Conservation (phyloP, 2,797 vertebrate genomes). For the Acanthurus leucopareius region DNA sequence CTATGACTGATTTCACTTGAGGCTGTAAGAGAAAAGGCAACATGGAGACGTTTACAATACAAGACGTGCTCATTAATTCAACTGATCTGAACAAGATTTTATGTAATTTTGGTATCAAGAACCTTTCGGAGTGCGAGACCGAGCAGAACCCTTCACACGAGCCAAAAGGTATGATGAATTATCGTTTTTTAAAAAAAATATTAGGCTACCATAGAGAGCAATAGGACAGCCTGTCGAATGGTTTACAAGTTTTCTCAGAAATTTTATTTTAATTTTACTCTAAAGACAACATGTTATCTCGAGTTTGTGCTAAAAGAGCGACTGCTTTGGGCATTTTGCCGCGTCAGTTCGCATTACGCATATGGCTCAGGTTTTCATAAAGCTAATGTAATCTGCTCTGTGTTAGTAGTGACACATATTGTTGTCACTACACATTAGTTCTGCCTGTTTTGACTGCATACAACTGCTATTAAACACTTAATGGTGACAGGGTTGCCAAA, state of each 20-base stretch:
- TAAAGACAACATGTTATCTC: neutral
- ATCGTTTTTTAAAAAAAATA: neutral
- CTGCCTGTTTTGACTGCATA: conserved; percentile 16
- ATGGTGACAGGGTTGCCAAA: neutral
- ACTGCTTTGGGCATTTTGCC: conserved; percentile 55
- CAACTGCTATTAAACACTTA: neutral
- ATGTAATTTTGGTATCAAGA: conserved; percentile 83
- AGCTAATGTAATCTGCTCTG: conserved; percentile 23
- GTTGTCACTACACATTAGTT: conserved; percentile 14
- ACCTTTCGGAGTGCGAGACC: conserved; percentile 81
- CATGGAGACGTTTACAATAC: conserved; percentile 86
- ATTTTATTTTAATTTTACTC: neutral
- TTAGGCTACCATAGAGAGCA: neutral
- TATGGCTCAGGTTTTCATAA: conserved; percentile 40
- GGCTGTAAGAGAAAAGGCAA: conserved; percentile 2
- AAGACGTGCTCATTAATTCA: conserved; percentile 83
- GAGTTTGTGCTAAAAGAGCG: conserved; percentile 12
- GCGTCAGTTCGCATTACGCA: conserved; percentile 72
- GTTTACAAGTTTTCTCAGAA: fast-evolving
- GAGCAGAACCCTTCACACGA: conserved; percentile 59
- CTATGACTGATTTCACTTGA: conserved; percentile 50
- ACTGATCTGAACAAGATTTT: conserved; percentile 86
- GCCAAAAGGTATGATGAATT: conserved; percentile 75
- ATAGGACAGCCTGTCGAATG: fast-evolving
- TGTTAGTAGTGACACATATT: conserved; percentile 17